Percentiles rank a stretch among this genome's conserved stretches.
Conservation (phyloP, 2,113 vertebrate genomes). For the Toxotes chatareus region DNA sequence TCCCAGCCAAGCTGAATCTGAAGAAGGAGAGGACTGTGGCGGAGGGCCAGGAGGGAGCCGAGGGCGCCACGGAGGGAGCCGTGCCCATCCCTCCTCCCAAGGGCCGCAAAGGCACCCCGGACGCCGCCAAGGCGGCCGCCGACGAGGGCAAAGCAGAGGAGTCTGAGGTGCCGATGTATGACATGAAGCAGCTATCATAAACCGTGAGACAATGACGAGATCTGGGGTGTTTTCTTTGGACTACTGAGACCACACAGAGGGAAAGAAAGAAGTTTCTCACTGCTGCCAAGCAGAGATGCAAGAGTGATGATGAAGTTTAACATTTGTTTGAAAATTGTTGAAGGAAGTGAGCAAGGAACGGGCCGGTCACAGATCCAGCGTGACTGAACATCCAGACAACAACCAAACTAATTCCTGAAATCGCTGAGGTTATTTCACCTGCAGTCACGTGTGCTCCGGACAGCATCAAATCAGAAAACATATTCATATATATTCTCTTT, state of each 20-base stretch:
- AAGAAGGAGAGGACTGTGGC: conserved; percentile 87
- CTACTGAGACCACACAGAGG: conserved; percentile 41
- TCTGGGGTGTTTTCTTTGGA: conserved; percentile 39
- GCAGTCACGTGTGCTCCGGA: conserved; percentile 14
- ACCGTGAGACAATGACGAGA: conserved; percentile 6
- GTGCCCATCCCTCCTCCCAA: conserved; percentile 86
- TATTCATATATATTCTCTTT: background rate
- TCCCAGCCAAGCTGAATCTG: conserved; percentile 91
- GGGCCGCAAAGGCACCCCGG: conserved; percentile 80
- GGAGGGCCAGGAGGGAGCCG: conserved; percentile 88
- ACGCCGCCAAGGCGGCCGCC: conserved; percentile 78
- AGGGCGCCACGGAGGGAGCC: conserved; percentile 82
- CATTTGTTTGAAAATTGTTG: conserved; percentile 11
- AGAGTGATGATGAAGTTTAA: background rate
- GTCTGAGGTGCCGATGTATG: conserved; percentile 86
- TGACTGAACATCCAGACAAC: conserved; percentile 14
- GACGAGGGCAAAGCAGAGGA: conserved; percentile 85
- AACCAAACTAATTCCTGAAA: conserved; percentile 16
- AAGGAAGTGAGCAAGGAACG: conserved; percentile 32
- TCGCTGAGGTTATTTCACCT: background rate
- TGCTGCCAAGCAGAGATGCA: conserved; percentile 19
- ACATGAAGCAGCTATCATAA: conserved; percentile 92
- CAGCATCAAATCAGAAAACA: conserved; percentile 5
- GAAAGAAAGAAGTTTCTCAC: background rate
- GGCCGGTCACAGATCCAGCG: background rate